These are phyloP conservation scores for Macropis europaea DNA, from an alignment of 2,888 invertebrate species.

Conservation along the genomic window DNA sequence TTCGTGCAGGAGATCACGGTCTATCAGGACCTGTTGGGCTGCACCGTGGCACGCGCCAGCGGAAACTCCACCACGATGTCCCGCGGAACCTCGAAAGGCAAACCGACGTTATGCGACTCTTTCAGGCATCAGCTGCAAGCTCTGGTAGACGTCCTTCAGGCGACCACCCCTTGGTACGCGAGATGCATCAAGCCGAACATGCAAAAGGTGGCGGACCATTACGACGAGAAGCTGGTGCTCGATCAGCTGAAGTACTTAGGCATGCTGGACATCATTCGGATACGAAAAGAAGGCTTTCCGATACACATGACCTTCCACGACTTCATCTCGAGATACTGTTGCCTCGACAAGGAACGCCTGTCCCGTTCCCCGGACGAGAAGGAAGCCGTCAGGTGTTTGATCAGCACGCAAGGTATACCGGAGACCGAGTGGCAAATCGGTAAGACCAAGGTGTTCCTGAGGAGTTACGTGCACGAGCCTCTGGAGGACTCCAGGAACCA, in stretches of 20 bases:
- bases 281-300: slow-evolving; percentile 94
- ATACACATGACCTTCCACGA: slow-evolving; percentile 90
- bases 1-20: slow-evolving; percentile 89
- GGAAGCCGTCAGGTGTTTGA: slow-evolving; percentile 80
- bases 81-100: slow-evolving; percentile 92
- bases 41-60: slow-evolving; percentile 72
- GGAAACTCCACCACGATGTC: slow-evolving; percentile 83
- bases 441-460: slow-evolving; percentile 91
- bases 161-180: slow-evolving; percentile 95
- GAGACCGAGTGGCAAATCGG: slow-evolving; percentile 94
- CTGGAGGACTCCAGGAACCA: slow-evolving; percentile 89
- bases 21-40: slow-evolving; percentile 75
- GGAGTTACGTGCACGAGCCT: slow-evolving; percentile 90
- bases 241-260: slow-evolving; percentile 95
- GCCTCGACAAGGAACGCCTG: slow-evolving; percentile 81
- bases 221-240: slow-evolving; percentile 89
- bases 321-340: slow-evolving; percentile 89
- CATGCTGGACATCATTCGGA: slow-evolving; percentile 95
- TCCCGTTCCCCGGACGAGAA: slow-evolving; percentile 75
- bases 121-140: slow-evolving; percentile 93
- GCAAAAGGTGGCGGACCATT: slow-evolving; percentile 89
- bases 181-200: slow-evolving; percentile 96
- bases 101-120: slow-evolving; percentile 94
- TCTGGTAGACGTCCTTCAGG: slow-evolving; percentile 93
- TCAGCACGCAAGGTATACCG: slow-evolving; percentile 85